Conservation (phyloP, 2,113 vertebrate species). For the Heloderma charlesbogerti region DNA sequence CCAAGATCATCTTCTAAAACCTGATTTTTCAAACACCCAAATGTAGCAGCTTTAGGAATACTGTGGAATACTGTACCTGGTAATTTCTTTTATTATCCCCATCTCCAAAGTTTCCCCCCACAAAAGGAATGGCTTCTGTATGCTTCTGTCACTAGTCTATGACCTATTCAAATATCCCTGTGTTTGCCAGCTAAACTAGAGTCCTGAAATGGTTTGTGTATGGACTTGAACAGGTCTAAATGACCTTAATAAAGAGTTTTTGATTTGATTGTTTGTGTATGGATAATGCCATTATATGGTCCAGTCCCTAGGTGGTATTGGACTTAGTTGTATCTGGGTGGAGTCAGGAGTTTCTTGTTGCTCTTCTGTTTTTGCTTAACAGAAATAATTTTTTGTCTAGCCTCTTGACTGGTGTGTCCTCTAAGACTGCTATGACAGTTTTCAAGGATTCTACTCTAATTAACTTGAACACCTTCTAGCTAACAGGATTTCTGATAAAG, state of each 20-base stretch:
- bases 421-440: neutral
- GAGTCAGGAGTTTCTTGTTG: neutral
- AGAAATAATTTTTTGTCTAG: neutral
- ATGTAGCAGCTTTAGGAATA: neutral
- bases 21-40: no score
- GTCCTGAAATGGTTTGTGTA: neutral
- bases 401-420: neutral
- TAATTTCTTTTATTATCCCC: neutral
- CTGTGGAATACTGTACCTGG: neutral
- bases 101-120: neutral
- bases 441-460: slow-evolving; percentile 15
- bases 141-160: neutral
- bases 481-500: neutral
- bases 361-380: neutral
- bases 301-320: neutral
- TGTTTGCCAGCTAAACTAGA: neutral
- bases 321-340: neutral
- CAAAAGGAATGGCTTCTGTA: neutral
- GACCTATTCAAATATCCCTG: neutral
- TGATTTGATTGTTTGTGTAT: no score
- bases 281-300: neutral
- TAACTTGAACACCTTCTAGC: neutral
- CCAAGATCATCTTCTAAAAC: neutral
- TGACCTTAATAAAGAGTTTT: no score
- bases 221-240: no score